These are phyloP conservation scores for Eulimnadia texana DNA, from an alignment of 1,140 invertebrate genomes.

Conservation along the genomic window DNA sequence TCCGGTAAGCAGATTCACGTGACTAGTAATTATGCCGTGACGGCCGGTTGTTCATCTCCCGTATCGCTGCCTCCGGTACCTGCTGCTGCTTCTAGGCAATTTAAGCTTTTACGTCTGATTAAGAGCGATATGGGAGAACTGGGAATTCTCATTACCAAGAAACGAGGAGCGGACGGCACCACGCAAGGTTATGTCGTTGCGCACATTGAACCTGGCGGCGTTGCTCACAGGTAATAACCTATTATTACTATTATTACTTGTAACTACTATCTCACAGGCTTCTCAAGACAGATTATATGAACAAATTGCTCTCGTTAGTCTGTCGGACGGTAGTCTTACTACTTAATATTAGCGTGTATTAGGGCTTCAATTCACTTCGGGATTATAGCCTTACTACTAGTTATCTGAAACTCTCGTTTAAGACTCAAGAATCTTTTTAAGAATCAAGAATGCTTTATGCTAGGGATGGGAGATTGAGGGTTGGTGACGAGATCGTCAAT, in stretches of 20 bases:
- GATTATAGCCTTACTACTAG: no score
- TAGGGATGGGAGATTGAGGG: conserved; percentile 39
- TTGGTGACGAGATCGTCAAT: conserved; percentile 51
- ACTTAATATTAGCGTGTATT: no score
- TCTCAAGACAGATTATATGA: no score
- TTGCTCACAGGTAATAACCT: conserved; percentile 51
- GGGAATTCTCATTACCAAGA: conserved; percentile 64
- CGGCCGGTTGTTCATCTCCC: conserved; percentile 26
- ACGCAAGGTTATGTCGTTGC: conserved; percentile 56
- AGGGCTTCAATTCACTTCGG: no score
- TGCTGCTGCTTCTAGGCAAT: conserved; percentile 21
- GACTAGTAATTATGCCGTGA: not conserved
- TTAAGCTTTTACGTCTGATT: conserved; percentile 48
- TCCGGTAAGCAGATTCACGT: not conserved
- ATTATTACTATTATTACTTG: not conserved
- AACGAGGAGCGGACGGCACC: conserved; percentile 26
- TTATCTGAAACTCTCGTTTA: no score
- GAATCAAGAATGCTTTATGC: no score
- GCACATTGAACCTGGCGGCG: conserved; percentile 59
- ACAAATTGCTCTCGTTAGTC: not conserved
- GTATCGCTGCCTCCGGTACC: conserved; percentile 16
- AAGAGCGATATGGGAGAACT: conserved; percentile 53
- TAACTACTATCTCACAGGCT: no score
- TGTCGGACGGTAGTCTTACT: not conserved
- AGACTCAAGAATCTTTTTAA: no score